Conservation (phyloP, 2,888 invertebrate genomes). For the Eretmocerus hayati region DNA sequence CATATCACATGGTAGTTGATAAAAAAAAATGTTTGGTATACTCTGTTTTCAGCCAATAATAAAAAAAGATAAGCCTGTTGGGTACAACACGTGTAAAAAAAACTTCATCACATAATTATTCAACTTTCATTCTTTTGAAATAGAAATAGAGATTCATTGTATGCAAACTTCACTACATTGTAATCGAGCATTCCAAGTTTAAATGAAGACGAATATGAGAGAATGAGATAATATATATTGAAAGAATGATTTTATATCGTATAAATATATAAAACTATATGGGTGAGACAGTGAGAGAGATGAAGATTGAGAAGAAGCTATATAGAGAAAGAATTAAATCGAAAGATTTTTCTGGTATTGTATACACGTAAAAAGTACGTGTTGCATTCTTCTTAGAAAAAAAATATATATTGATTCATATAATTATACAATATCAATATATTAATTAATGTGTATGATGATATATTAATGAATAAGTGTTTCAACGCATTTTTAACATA, state of each 20-base stretch:
- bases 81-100: too few species aligned
- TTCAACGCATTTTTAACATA: slow-evolving; percentile 46
- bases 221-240: slow-evolving; percentile 1
- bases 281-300: slow-evolving; percentile 8
- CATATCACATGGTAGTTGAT: too few species aligned
- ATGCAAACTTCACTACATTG: slow-evolving; percentile 22
- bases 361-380: slow-evolving; percentile 27
- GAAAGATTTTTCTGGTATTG: slow-evolving; percentile 11
- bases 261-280: too few species aligned
- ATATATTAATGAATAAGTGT: slow-evolving; percentile 43
- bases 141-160: too few species aligned
- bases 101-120: too few species aligned
- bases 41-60: too few species aligned
- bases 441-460: slow-evolving; percentile 42
- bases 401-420: too few species aligned
- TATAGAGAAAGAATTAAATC: slow-evolving; percentile 2
- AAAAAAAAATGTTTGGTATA: too few species aligned
- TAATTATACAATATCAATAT: slow-evolving; percentile 39
- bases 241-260: too few species aligned
- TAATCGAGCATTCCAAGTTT: slow-evolving; percentile 34
- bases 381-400: slow-evolving; percentile 42
- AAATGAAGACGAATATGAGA: slow-evolving; percentile 9
- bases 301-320: slow-evolving; percentile 3
- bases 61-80: too few species aligned
- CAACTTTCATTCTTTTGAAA: too few species aligned